These are phyloP conservation scores for Leptura quadrifasciata DNA, from an alignment of 2,888 invertebrate genomes.

Conservation along the genomic window DNA sequence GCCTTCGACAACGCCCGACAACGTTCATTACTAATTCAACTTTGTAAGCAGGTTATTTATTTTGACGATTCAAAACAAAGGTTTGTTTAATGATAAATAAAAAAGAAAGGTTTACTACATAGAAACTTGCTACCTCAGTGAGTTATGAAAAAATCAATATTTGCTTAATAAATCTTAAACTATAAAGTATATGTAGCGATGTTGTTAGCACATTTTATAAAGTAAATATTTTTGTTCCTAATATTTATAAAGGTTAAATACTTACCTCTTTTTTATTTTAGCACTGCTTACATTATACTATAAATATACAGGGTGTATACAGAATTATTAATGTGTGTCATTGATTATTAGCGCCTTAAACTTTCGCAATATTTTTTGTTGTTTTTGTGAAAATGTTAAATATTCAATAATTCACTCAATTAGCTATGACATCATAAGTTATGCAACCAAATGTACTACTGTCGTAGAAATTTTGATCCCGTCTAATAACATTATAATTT, in stretches of 20 bases:
- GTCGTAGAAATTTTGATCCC: too few species aligned
- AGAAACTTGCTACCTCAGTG: conserved; percentile 18
- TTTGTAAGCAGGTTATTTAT: not conserved
- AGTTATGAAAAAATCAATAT: conserved; percentile 31
- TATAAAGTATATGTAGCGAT: conserved; percentile 38
- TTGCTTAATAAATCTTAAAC: conserved; percentile 38
- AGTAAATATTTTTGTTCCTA: conserved; percentile 48
- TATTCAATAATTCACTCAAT: too few species aligned
- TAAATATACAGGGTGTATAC: not conserved
- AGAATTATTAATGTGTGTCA: too few species aligned
- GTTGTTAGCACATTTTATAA: conserved; percentile 42
- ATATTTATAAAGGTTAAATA: conserved; percentile 51
- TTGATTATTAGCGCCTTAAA: too few species aligned
- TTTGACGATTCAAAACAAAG: not conserved
- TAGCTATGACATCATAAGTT: too few species aligned
- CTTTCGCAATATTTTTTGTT: too few species aligned
- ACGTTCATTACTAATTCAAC: not conserved
- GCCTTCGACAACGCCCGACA: not conserved
- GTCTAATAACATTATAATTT: too few species aligned
- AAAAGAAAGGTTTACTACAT: conserved; percentile 14
- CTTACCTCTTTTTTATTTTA: conserved; percentile 35
- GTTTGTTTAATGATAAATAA: not conserved
- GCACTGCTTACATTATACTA: not conserved
- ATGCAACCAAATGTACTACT: too few species aligned
- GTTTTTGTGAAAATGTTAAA: too few species aligned